Evolutionary conservation across 2,113 vertebrate genomes (phyloP).

Genomic region (Australoheros scitulus): DNA sequence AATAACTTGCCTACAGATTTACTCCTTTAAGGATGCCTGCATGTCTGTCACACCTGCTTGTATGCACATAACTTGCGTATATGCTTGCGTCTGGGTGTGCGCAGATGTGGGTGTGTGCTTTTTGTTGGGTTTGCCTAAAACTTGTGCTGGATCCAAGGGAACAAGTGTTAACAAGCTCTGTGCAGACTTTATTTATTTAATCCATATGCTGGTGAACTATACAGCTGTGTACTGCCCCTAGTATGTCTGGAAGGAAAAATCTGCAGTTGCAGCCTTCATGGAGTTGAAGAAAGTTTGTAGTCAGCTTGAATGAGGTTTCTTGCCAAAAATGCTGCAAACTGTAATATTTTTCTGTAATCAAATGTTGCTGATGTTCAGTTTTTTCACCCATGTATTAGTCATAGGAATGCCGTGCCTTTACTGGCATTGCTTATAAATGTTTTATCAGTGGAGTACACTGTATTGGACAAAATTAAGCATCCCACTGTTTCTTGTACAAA

Average conservation of each 20-base stretch:
- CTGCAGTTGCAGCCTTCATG: conserved; percentile 42
- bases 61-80: conserved; percentile 8
- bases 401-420: neutral
- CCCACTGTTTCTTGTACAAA: neutral
- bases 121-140: conserved; percentile 48
- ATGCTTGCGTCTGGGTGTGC: conserved; percentile 18
- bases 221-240: conserved; percentile 67
- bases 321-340: conserved; percentile 18
- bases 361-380: conserved; percentile 26
- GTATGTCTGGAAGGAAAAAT: conserved; percentile 66
- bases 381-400: too few species aligned
- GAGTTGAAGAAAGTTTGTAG: conserved; percentile 49
- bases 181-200: conserved; percentile 76
- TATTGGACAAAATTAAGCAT: neutral
- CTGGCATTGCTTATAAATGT: conserved; percentile 11
- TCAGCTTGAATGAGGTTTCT: conserved; percentile 50
- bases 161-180: conserved; percentile 80
- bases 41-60: conserved; percentile 14
- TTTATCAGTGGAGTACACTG: neutral
- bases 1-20: neutral
- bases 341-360: neutral
- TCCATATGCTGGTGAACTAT: conserved; percentile 76
- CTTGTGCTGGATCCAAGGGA: conserved; percentile 61
- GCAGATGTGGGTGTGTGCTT: conserved; percentile 46
- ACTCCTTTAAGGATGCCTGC: neutral